phyloP scores from a whole-genome alignment of 2,113 vertebrate species.

The Nothoprocta perdicaria region DNA sequence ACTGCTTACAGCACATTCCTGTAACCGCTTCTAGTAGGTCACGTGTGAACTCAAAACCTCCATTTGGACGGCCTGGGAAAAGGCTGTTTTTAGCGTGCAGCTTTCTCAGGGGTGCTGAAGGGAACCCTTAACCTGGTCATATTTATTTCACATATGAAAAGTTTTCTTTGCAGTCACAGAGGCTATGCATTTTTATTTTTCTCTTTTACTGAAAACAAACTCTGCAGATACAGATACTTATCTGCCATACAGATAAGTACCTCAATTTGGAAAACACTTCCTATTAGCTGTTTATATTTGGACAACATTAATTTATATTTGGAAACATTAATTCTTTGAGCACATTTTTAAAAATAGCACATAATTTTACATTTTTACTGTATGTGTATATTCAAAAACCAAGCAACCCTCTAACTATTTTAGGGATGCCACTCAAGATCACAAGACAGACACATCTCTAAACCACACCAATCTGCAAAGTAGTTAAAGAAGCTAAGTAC shows the following conservation, averaged over 20 bases:
- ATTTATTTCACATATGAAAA: neutral
- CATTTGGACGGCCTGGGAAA: neutral
- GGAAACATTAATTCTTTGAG: neutral
- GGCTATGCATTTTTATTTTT: neutral
- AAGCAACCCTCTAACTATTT: slow-evolving; percentile 12
- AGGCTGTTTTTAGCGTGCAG: neutral
- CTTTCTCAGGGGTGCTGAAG: neutral
- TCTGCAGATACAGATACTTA: too few relatives aligned
- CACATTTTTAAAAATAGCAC: neutral
- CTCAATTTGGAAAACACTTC: neutral
- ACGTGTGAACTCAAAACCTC: fast-evolving
- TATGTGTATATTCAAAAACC: neutral
- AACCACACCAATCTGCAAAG: slow-evolving; percentile 17
- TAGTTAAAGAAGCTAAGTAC: neutral
- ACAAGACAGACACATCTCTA: slow-evolving; percentile 35
- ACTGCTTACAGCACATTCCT: neutral
- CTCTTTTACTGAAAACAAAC: neutral
- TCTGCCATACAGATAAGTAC: neutral
- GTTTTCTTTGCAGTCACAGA: slow-evolving; percentile 21
- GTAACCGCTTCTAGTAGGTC: neutral
- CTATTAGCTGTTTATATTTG: neutral
- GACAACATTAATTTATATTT: slow-evolving; percentile 24
- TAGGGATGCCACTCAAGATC: slow-evolving; percentile 23
- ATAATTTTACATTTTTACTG: neutral
- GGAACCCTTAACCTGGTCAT: neutral